Base-by-base conservation (phyloP, 1,140 invertebrate genomes). In the Zophobas morio region DNA sequence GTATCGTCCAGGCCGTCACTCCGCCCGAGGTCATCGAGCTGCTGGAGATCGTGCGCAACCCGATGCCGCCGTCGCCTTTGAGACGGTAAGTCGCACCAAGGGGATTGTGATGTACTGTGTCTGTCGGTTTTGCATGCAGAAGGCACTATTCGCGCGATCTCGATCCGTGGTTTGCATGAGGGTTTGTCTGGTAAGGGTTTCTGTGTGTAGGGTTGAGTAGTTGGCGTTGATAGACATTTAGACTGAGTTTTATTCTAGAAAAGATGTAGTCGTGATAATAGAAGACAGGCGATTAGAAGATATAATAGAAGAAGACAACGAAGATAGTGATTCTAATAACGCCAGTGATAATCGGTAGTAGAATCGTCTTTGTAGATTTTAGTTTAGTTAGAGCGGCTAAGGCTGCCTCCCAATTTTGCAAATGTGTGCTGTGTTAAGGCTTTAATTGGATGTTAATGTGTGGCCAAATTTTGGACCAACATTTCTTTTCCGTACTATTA, bases 301-400 rank as follows among this genome's bases (percentile, higher is more conserved):
- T 70, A 85, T 85, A 74, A 70, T 83, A 81, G 83, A 85, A 82
- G 83, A 85, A 82, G 82, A 83, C 79, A 83, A 81, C 80, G 83
- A 84, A 79, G 79, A 82, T 74, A 82, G 81, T 79, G 83, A 84
- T 78, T 78, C 79, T 71, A 80, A 78, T 78, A 76, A 74, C 40
- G 40, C 32, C 36, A 71, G 46, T 82, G 80, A 76, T 60, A 47
- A 60, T 54, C 81, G 81, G 79, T 84, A 81, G 81, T 84, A 84
- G 78, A 53, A 47, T 70, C 42, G 56, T 66, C 42, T 3, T 60
- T 60, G 6, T 72, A 53, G 70, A n/a, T 34, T 77, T 51, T 76
- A 76, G 40, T 39, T 70, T 34, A 66, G 60, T 20, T 54, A 73
- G 20, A 73, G n/a, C 20, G 20, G 49, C 20, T 46, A 73, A 73